Evolutionary conservation across 2,113 vertebrate genomes (phyloP).

Genomic region (Dicentrarchus labrax): DNA sequence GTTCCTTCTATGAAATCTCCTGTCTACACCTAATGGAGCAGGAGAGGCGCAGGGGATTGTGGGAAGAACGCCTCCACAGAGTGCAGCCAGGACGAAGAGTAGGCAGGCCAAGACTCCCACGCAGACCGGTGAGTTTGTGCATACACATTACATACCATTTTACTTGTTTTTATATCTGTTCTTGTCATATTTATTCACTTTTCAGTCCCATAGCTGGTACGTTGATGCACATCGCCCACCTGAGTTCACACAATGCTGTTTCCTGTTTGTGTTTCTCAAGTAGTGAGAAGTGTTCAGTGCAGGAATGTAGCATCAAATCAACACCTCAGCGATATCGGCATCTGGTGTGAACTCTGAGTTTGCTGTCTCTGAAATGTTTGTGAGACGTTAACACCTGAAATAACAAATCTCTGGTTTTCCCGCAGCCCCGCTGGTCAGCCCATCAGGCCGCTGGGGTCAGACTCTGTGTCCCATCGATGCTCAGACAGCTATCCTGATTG

Average conservation of each 20-base stretch:
- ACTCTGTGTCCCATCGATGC: slow-evolving; percentile 82
- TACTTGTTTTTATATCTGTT: background rate
- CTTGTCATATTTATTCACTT: slow-evolving; percentile 1
- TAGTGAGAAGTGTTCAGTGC: slow-evolving; percentile 2
- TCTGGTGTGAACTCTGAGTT: background rate
- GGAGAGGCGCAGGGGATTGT: slow-evolving; percentile 56
- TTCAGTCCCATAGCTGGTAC: background rate
- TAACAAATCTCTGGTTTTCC: background rate
- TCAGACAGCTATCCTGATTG: slow-evolving; percentile 84
- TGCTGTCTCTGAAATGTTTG: background rate
- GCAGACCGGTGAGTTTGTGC: slow-evolving; percentile 66
- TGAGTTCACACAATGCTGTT: slow-evolving; percentile 1
- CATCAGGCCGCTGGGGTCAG: slow-evolving; percentile 85
- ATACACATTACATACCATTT: background rate
- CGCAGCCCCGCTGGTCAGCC: slow-evolving; percentile 62
- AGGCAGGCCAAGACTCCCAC: slow-evolving; percentile 75
- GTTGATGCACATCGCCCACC: slow-evolving; percentile 5
- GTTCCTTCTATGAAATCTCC: background rate
- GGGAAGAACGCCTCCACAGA: slow-evolving; percentile 64
- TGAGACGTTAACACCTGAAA: background rate
- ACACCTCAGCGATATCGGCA: too few relatives aligned
- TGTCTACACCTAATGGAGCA: slow-evolving; percentile 47
- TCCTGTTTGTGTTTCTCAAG: background rate
- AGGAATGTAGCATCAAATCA: background rate
- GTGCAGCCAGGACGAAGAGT: slow-evolving; percentile 62